Evolutionary conservation across 2,113 vertebrate species (phyloP), one percentile per base, ranked within the genome.

Genomic region (Atherinomorus stipes): DNA sequence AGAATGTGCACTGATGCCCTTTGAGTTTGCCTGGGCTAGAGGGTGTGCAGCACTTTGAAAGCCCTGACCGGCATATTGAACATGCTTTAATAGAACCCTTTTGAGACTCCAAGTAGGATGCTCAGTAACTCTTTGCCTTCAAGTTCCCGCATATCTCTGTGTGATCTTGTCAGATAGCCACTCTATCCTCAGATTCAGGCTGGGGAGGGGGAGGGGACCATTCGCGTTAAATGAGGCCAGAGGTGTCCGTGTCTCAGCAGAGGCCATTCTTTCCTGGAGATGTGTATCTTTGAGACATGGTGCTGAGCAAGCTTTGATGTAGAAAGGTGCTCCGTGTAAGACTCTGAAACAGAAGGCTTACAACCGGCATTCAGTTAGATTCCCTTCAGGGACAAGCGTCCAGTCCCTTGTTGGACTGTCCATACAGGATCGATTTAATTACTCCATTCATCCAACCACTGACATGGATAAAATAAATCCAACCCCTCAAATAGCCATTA

Each of bases 21-120:
- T 95, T 94, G 92, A 94, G 91, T 92, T 91, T 92, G 92, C 91
- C 80, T 74, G 88, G 91, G 93, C 93, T 91, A 83, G 88, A 91
- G 92, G 89, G 80, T 86, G 81, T 71, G 71, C 78, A 85, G 85
- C 86, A 91, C 90, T 93, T 94, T 93, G 89, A 94, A 93, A 93
- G 83, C 85, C 87, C 92, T 91, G 91, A 93, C 87, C 87, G 84
- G 93, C 92, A 93, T 93, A 94, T 92, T 92, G 91, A 94, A 88
- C 88, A 61, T 79, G 87, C 91, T 92, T 93, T 93, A 92, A 93
- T 88, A 89, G 82, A 92, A 89, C 71, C 79, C 90, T 92, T 94
- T 92, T 88, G 90, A 94, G 90, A 90, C 89, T 88, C 90, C 88
- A 91, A 80, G 85, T 87, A 91, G 89, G 92, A 93, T 92, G 91